Percentiles rank a stretch among this genome's conserved stretches.
phyloP scores from a whole-genome alignment of 2,113 vertebrate species.

The Callospermophilus lateralis region DNA sequence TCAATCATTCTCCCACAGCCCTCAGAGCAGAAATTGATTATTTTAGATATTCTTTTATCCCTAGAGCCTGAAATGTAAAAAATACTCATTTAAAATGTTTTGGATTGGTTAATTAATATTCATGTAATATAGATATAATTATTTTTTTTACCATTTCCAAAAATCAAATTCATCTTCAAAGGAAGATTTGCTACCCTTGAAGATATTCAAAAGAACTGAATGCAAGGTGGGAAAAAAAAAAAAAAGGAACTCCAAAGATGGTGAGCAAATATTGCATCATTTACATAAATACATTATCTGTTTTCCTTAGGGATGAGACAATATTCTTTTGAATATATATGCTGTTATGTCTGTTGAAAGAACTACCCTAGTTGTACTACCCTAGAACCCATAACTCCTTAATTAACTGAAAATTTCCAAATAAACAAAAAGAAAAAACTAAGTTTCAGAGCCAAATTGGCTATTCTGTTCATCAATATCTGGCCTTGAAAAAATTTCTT shows the following conservation, averaged over 20 bases:
- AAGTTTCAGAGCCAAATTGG: conserved; percentile 25
- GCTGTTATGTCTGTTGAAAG: conserved; percentile 2
- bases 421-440: conserved; percentile 50
- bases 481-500: conserved; percentile 32
- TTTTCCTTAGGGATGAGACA: conserved; percentile 24
- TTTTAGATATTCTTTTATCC: conserved; percentile 22
- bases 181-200: conserved; percentile 10
- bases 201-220: conserved; percentile 51
- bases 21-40: neutral
- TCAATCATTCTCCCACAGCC: neutral
- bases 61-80: conserved; percentile 40
- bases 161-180: conserved; percentile 65
- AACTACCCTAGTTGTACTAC: conserved; percentile 27
- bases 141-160: conserved; percentile 43
- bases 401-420: conserved; percentile 54
- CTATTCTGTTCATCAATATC: conserved; percentile 36
- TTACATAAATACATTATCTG: conserved; percentile 10
- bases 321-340: conserved; percentile 16
- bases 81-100: conserved; percentile 47
- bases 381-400: conserved; percentile 1
- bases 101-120: conserved; percentile 33
- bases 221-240: neutral
- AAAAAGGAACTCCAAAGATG: neutral
- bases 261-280: conserved; percentile 15
- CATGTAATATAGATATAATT: conserved; percentile 5